Conservation (phyloP, 1,140 invertebrate species). For the Pinna nobilis region DNA sequence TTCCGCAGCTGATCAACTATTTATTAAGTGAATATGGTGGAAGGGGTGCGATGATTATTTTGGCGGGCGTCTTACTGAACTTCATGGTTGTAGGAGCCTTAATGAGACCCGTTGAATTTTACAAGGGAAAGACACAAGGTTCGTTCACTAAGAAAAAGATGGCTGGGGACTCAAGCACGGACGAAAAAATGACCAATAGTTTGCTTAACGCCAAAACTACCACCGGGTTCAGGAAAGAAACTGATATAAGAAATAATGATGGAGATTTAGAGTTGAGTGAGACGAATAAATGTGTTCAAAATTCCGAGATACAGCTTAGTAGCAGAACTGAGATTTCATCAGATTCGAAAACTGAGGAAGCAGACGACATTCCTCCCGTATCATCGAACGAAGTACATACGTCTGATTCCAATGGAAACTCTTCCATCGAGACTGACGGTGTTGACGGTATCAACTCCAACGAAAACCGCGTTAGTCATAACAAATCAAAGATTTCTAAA, state of each 20-base stretch:
- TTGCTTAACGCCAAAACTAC: neutral
- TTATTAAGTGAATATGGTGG: constrained; percentile 83
- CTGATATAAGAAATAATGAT: neutral
- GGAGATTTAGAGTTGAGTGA: neutral
- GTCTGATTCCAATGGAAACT: too few relatives aligned
- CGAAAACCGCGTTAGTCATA: neutral
- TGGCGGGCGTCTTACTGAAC: constrained; percentile 71
- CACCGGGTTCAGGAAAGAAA: neutral
- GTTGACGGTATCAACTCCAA: neutral
- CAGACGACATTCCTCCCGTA: too few relatives aligned
- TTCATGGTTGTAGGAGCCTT: constrained; percentile 14
- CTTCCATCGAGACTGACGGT: too few relatives aligned
- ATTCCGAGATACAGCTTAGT: too few relatives aligned
- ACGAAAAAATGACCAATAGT: neutral
- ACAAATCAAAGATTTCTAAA: neutral
- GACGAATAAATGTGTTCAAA: neutral
- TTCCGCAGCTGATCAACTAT: constrained; percentile 78
- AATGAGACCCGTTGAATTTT: constrained; percentile 19
- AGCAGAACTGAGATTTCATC: too few relatives aligned
- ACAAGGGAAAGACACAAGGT: neutral
- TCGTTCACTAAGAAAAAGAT: neutral
- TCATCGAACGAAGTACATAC: too few relatives aligned
- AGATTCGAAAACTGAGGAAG: too few relatives aligned
- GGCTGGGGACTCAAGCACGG: neutral
- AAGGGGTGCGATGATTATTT: constrained; percentile 78